Evolutionary conservation across 2,888 invertebrate genomes (phyloP), one percentile per base, ranked within the genome.

Genomic region (Serripes groenlandicus): DNA sequence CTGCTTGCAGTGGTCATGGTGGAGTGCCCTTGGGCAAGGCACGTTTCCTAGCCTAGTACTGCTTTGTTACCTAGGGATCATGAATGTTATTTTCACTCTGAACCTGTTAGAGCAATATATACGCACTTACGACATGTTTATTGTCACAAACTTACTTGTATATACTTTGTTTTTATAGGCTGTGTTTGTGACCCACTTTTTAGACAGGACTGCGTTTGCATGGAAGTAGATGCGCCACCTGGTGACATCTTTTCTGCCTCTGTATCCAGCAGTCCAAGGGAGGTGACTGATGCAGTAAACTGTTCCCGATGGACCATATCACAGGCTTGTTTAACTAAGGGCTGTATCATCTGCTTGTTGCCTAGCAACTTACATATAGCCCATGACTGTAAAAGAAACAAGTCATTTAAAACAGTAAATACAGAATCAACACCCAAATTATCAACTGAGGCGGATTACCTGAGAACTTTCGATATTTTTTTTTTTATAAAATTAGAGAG

Each of bases 231-330:
- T 23, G 76, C 62, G 37, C 72, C 49, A 35, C 70, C 42, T 60
- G 60, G 35, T 42, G 35, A 37, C 32, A 15, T 23, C 21, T 42
- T 23, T 26, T 66, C 73, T 26, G 58, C 26, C 11, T 42, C 35
- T 5, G 75, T 75, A 15, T 78, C 86, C 21, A 83, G 64, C 21
- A 96, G 93, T 4, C 96, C 96, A 74, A 96, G 95, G 77, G 95
- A 95, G 23, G 96, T 94, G 58, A 96, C 92, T 0, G 96, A 96
- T 89, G 96, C 95, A 3, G 96, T 96, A 89, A 97, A 96, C 89
- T 96, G 95, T 81, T 96, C 96, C 78, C 96, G 95, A 89, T 96
- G 96, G 11, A 96, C 96, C 85, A 96, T 93, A 86, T 96, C 96
- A 89, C 96, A 96, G 15, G 96, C 93, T 90, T 96, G 95, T 37